phyloP scores from a whole-genome alignment of 2,888 invertebrate species.

The Steinernema hermaphroditum region DNA sequence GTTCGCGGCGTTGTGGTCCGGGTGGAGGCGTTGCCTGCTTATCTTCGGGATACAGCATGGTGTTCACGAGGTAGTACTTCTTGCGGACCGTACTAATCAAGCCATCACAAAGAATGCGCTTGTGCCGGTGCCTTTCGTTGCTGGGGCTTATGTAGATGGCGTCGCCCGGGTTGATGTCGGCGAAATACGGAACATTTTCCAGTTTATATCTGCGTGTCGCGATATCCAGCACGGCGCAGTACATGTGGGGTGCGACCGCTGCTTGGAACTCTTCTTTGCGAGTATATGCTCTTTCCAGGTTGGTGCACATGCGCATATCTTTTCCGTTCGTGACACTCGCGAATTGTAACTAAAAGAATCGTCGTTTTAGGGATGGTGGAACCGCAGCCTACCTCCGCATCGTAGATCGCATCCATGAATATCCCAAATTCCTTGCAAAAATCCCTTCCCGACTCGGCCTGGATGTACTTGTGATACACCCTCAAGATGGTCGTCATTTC shows the following conservation, averaged over 20 bases:
- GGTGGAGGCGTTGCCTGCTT: too few relatives aligned
- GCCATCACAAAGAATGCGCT: not conserved
- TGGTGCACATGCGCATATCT: not conserved
- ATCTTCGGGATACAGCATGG: not conserved
- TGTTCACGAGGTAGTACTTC: conserved; percentile 2
- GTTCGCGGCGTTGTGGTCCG: too few relatives aligned
- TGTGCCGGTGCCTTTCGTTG: not conserved
- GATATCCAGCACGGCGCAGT: not conserved
- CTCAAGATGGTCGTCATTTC: conserved; percentile 16
- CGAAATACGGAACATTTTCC: not conserved
- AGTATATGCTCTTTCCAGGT: not conserved
- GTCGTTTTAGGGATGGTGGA: not conserved
- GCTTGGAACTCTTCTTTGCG: not conserved
- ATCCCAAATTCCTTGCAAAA: conserved; percentile 4
- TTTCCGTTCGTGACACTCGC: not conserved
- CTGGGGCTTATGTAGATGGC: not conserved
- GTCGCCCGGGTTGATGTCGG: not conserved
- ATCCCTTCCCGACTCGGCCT: not conserved
- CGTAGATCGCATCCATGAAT: not conserved
- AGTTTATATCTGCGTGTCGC: not conserved
- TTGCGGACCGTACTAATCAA: not conserved
- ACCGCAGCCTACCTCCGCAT: not conserved
- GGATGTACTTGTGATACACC: not conserved
- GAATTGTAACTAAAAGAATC: not conserved
- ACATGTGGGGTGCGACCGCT: not conserved